Percentiles rank a stretch among this genome's conserved stretches.
These are phyloP conservation scores for Corapipo altera DNA, from an alignment of 2,113 vertebrate genomes.

Conservation along the genomic window DNA sequence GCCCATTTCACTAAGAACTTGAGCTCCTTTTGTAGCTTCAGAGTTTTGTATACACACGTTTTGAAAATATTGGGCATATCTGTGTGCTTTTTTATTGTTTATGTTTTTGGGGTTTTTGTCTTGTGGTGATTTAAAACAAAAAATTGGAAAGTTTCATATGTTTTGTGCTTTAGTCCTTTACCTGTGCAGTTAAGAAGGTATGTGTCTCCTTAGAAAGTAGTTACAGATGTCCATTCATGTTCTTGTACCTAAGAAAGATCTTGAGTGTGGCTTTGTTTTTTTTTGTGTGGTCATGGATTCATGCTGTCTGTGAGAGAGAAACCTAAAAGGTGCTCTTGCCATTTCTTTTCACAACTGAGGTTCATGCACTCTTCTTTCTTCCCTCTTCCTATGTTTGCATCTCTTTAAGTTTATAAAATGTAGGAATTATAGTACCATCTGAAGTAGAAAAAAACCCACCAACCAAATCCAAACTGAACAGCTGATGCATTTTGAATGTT, in stretches of 20 bases:
- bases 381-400: neutral
- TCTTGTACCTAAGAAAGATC: neutral
- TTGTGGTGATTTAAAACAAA: neutral
- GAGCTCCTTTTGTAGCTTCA: neutral
- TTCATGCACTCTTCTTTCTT: neutral
- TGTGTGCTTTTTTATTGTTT: neutral
- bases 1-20: neutral
- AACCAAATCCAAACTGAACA: neutral
- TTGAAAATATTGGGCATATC: neutral
- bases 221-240: neutral
- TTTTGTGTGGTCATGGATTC: neutral
- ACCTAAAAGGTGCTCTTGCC: neutral
- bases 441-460: neutral
- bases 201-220: neutral
- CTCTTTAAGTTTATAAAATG: neutral
- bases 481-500: neutral
- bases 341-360: neutral
- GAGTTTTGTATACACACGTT: neutral
- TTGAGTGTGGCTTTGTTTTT: neutral
- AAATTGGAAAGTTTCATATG: accelerated
- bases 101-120: neutral
- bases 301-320: neutral
- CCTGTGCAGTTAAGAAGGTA: neutral
- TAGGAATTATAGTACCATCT: neutral
- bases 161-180: neutral